Conservation (phyloP, 2,888 invertebrate genomes). For the Cyaniris semiargus region DNA sequence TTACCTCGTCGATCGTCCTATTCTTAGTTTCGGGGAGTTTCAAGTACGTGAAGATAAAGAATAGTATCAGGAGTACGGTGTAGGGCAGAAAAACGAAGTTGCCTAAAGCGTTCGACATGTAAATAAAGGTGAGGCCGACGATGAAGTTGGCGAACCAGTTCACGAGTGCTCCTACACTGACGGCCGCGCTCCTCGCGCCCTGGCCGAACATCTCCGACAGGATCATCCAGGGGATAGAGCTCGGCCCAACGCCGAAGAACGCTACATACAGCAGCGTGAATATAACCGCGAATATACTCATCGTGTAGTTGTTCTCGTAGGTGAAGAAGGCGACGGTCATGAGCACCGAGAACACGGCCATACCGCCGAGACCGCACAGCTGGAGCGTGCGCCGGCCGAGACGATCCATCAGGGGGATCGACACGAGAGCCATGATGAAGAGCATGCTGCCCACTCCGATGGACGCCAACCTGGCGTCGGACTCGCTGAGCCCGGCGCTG, state of each 20-base stretch:
- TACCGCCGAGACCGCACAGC: conserved; percentile 85
- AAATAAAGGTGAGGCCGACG: conserved; percentile 72
- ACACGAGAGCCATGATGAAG: conserved; percentile 87
- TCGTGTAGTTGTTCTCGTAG: conserved; percentile 62
- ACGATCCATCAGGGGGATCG: conserved; percentile 87
- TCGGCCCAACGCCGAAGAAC: conserved; percentile 75
- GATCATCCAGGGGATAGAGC: conserved; percentile 79
- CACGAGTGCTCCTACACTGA: conserved; percentile 73
- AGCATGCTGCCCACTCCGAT: conserved; percentile 86
- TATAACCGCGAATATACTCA: conserved; percentile 73
- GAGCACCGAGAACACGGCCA: conserved; percentile 86
- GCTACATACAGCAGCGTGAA: conserved; percentile 75
- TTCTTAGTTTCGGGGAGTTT: conserved; percentile 77
- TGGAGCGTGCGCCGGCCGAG: conserved; percentile 86
- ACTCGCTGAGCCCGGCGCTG: conserved; percentile 80
- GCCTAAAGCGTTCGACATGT: conserved; percentile 60
- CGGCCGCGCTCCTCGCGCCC: conserved; percentile 73
- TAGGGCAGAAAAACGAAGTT: conserved; percentile 73
- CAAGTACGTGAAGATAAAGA: conserved; percentile 71
- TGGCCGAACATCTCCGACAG: conserved; percentile 75
- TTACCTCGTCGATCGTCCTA: conserved; percentile 74
- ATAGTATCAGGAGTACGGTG: conserved; percentile 67
- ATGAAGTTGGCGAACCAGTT: conserved; percentile 78
- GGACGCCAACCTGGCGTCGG: conserved; percentile 83
- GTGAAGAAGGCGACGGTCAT: conserved; percentile 82